Base-by-base conservation (phyloP, 2,797 vertebrate genomes). In the Eremophila alpestris region DNA sequence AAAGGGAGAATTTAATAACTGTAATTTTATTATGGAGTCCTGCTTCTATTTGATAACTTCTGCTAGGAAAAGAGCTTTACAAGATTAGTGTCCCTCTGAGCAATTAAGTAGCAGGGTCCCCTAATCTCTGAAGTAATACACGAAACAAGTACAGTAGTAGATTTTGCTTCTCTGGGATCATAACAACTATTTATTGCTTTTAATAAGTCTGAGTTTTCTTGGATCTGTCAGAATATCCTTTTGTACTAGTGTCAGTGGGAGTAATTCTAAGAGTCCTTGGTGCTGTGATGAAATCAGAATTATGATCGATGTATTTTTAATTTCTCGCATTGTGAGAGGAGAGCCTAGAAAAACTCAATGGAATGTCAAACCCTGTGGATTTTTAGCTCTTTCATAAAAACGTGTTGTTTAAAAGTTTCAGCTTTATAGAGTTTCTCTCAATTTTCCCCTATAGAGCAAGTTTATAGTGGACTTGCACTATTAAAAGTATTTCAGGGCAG, bases 131-230 rank as follows among this genome's bases (percentile, higher is more conserved):
- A 96, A 96, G 95, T 94, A 77, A 79, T 94, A 95, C 81, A 96
- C 90, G 94, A 97, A 98, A 95, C 93, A 97, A 97, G 97, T 89
- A 95, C 77, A 92, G 80, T 67, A 74, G 83, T 91, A 94, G 88
- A 85, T 69, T 93, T 27, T 43, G 87, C 80, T 93, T 96, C 94
- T 96, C 80, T 83, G 91, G 93, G 95, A 95, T 94, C 88, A 86
- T 96, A 94, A 85, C 64, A 90, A 89, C 96, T 98, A 98, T 98
- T 98, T 98, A 98, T 97, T 97, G 96, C 95, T 98, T 98, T 97
- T 98, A 98, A 98, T 98, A 98, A 98, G 94, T 92, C 83, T 40
- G 74, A 79, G 68, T 80, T 98, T 96, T 90, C 78, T 90, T 49
- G 40, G 20, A 81, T 95, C 64, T 95, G 91, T 95, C 90, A 88